Evolutionary conservation across 2,888 invertebrate species (phyloP).

Genomic region (Campoplex capitator): DNA sequence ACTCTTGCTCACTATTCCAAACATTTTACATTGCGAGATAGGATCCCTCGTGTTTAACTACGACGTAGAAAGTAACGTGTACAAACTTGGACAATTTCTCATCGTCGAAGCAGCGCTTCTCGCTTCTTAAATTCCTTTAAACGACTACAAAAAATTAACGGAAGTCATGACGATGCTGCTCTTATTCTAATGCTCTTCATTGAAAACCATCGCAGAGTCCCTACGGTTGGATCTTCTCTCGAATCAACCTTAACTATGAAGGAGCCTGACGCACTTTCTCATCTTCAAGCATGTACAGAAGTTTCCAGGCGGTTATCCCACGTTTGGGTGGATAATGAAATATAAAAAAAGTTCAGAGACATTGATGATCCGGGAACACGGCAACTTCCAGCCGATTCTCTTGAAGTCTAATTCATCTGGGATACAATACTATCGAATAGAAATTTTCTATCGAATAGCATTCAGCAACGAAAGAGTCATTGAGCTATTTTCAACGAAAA

Average conservation of each 20-base stretch:
- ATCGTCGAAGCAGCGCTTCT: conserved; percentile 6
- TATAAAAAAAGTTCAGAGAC: not conserved
- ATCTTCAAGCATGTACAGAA: not conserved
- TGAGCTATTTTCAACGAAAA: not conserved
- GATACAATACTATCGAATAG: too few relatives aligned
- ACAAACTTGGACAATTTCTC: not conserved
- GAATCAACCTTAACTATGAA: not conserved
- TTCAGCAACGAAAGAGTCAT: not conserved
- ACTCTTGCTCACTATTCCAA: conserved; percentile 13
- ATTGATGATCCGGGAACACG: not conserved
- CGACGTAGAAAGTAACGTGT: conserved; percentile 18
- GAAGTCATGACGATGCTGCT: too few relatives aligned
- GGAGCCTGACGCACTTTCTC: not conserved
- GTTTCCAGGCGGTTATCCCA: not conserved
- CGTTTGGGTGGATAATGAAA: not conserved
- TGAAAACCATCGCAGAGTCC: not conserved
- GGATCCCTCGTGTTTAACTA: conserved; percentile 19
- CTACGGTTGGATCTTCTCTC: not conserved
- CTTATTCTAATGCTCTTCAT: not conserved
- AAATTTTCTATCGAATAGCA: not conserved
- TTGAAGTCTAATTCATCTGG: too few relatives aligned
- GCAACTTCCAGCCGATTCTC: not conserved
- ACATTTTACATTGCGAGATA: conserved; percentile 15
- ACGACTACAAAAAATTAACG: not conserved
- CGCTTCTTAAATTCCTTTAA: not conserved